Conservation (phyloP, 1,140 invertebrate species). For the Drosophila ohnishii region DNA sequence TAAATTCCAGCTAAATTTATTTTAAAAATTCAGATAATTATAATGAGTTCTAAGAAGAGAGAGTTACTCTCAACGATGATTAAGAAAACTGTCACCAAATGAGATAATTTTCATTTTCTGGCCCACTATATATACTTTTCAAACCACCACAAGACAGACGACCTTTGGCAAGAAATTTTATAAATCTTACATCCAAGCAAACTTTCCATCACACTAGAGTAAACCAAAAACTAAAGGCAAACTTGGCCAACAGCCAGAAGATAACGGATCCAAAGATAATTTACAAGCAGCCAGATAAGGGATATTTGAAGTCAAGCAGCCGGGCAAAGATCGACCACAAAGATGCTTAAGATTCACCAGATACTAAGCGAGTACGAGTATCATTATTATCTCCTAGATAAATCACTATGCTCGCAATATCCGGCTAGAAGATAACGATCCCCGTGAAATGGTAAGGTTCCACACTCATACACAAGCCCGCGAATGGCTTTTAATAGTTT, state of each 20-base stretch:
- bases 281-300: constrained; percentile 38
- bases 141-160: constrained; percentile 2
- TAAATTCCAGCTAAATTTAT: constrained; percentile 5
- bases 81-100: neutral
- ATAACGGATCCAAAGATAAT: constrained; percentile 37
- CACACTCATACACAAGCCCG: constrained; percentile 3
- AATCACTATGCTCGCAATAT: constrained; percentile 51
- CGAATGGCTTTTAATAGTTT: constrained; percentile 37
- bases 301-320: constrained; percentile 21
- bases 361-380: constrained; percentile 8
- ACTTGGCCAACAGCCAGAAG: constrained; percentile 19
- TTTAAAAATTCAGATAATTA: constrained; percentile 1
- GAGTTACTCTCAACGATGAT: neutral
- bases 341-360: constrained; percentile 20
- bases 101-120: constrained; percentile 1
- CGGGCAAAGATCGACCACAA: constrained; percentile 14
- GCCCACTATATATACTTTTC: neutral
- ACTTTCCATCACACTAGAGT: neutral
- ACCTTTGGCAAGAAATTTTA: neutral
- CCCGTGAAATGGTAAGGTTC: constrained; percentile 37
- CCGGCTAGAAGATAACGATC: constrained; percentile 46
- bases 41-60: neutral
- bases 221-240: constrained; percentile 11
- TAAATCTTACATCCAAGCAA: constrained; percentile 18
- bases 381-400: constrained; percentile 47